These are phyloP conservation scores for Muscidifurax raptorellus DNA, from an alignment of 1,140 invertebrate species.

Conservation along the genomic window DNA sequence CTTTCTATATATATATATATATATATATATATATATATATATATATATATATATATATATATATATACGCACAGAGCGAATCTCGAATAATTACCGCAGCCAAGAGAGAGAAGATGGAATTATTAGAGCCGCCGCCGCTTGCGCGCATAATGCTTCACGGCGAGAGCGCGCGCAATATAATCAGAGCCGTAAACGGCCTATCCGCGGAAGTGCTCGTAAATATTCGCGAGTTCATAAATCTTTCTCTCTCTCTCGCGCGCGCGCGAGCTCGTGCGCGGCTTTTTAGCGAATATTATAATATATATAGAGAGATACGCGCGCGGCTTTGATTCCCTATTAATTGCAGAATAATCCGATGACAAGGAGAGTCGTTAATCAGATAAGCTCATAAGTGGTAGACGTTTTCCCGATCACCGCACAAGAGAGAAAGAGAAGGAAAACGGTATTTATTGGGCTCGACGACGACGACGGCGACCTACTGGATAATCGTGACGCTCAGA, in stretches of 20 bases:
- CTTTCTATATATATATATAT: no score
- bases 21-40: no score
- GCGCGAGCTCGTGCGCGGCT: neutral
- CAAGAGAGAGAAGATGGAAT: neutral
- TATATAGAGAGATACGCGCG: neutral
- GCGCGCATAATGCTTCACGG: neutral
- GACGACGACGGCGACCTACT: no score
- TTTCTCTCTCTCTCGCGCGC: neutral
- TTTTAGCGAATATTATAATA: neutral
- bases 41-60: no score
- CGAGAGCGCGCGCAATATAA: neutral
- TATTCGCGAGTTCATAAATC: constrained; percentile 7
- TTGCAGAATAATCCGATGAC: constrained; percentile 7
- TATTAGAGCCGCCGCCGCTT: neutral
- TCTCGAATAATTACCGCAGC: neutral
- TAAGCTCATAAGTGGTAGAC: neutral
- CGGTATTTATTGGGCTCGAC: neutral
- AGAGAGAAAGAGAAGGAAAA: neutral
- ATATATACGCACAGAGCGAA: neutral
- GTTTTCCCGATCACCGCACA: neutral
- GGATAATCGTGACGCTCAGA: constrained; percentile 13
- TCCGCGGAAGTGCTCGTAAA: constrained; percentile 15
- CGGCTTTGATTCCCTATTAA: neutral
- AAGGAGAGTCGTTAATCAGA: neutral
- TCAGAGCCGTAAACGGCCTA: neutral